Evolutionary conservation across 2,113 vertebrate genomes (phyloP), one percentile per base, ranked within the genome.

Genomic region (Xenus cinereus): DNA sequence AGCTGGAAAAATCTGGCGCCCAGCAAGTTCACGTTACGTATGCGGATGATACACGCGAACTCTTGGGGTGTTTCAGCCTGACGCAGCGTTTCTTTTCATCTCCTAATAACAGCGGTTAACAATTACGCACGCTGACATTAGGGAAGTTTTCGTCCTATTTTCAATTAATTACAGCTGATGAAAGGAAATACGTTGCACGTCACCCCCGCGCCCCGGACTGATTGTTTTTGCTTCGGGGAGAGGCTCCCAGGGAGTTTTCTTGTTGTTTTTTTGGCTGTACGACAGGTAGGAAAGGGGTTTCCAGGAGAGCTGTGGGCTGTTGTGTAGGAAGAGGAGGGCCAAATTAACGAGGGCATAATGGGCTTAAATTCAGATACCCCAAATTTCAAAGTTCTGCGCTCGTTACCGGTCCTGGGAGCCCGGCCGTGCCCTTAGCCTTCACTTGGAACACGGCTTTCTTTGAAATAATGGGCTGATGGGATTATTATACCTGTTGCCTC

Each of bases 81-180:
- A 97, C 95, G 59, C 96, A 98, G 89, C 93, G 83, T 95, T 97
- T 94, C 87, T 80, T 96, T 96, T 97, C 93, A 96, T 97, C 93
- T 97, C 95, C 46, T 91, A 96, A 97, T 81, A 94, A 87, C 93
- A 92, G 84, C 78, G 91, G 91, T 97, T 92, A 96, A 87, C 87
- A 83, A 87, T 95, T 94, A 74, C 85, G 32, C 88, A 41, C 92
- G 90, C 77, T 97, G 75, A 95, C 59, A 93, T 87, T 95, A 94
- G 88, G 73, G 69, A 95, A 97, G 92, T 96, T 92, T 95, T 94
- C 84, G 37, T 96, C 79, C 76, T 97, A 39, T 97, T 97, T 97
- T 98, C 96, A 95, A 45, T 97, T 92, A 96, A 96, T 84, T 93
- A 83, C 9, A 89, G 48, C 87, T 87, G 76, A 96, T 98, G 83